Conservation (phyloP, 1,140 invertebrate species). For the Saccostrea cuccullata region DNA sequence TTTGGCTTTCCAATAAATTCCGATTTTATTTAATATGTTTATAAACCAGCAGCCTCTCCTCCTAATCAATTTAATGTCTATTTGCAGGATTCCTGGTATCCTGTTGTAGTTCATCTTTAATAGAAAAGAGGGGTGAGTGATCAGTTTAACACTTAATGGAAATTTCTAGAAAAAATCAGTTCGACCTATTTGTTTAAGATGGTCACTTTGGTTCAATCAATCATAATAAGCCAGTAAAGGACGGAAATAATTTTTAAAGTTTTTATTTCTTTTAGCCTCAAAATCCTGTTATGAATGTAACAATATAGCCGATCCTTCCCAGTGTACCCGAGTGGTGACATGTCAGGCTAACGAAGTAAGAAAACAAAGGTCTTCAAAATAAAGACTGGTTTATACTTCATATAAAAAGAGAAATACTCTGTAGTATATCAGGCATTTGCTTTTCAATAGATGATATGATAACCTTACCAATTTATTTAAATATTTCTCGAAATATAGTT, state of each 20-base stretch:
- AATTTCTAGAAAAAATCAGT: neutral
- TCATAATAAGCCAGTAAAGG: no score
- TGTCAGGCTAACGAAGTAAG: constrained; percentile 47
- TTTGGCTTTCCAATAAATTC: neutral
- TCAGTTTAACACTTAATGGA: neutral
- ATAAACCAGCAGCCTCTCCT: neutral
- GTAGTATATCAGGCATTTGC: neutral
- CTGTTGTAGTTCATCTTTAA: neutral
- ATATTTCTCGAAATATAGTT: no score
- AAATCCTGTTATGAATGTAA: constrained; percentile 39
- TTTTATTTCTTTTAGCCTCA: neutral
- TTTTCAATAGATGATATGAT: neutral
- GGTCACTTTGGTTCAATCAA: neutral
- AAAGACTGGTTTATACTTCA: no score
- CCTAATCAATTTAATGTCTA: neutral
- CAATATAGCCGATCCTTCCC: constrained; percentile 43
- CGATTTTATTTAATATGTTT: neutral
- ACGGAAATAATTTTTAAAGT: neutral
- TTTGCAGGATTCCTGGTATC: neutral
- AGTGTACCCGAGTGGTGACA: constrained; percentile 33
- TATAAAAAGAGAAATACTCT: neutral
- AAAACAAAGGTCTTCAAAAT: neutral
- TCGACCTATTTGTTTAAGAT: neutral
- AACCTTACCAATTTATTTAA: no score
- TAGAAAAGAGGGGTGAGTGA: neutral